phyloP scores from a whole-genome alignment of 2,797 vertebrate species.

The Neomorphus geoffroyi region DNA sequence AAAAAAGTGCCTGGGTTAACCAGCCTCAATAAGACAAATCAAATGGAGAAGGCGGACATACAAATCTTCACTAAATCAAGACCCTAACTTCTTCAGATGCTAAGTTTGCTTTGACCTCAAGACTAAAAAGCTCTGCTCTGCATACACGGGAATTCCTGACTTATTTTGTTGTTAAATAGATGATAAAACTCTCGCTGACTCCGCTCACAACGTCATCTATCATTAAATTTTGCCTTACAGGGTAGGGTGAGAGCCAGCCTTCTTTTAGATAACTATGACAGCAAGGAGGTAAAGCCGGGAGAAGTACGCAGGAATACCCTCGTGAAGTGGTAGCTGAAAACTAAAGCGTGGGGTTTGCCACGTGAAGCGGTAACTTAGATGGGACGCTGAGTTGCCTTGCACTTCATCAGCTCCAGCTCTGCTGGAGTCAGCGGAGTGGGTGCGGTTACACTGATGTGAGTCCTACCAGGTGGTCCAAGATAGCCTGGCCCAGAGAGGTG shows the following conservation, averaged over 20 bases:
- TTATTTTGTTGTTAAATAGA: neutral
- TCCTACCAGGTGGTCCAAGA: neutral
- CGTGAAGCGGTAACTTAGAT: fast-evolving
- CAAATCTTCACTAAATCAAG: neutral
- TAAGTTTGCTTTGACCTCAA: neutral
- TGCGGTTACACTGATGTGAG: neutral
- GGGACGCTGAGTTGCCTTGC: neutral
- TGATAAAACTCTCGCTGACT: neutral
- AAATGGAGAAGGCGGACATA: neutral
- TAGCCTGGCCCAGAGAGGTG: neutral
- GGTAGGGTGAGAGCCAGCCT: neutral
- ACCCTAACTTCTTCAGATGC: neutral
- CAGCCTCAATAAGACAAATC: neutral
- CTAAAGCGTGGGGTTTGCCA: neutral
- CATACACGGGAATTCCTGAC: neutral
- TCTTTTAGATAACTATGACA: neutral
- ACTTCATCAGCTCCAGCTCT: neutral
- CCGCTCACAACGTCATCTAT: neutral
- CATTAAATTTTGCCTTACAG: neutral
- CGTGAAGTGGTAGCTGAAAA: neutral
- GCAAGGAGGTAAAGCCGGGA: neutral
- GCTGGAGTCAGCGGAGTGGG: neutral
- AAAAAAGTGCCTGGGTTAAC: neutral
- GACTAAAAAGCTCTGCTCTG: neutral
- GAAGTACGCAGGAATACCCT: neutral